These are phyloP conservation scores for Philaethria dido DNA, from an alignment of 2,888 invertebrate genomes.

Conservation along the genomic window DNA sequence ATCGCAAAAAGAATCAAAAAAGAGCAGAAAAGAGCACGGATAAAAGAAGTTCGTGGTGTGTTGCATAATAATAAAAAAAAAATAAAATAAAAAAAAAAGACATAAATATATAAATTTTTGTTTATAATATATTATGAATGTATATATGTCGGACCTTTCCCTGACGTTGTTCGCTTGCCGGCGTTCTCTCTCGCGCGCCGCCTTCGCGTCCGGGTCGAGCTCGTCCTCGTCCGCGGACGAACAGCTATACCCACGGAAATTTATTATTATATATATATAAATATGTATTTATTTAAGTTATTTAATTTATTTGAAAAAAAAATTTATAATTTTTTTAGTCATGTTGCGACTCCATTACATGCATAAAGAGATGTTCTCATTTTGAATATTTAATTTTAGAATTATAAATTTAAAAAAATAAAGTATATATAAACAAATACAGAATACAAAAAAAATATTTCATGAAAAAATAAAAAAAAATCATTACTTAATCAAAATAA, in stretches of 20 bases:
- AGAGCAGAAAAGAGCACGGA: too few species aligned
- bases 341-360: constrained; percentile 14
- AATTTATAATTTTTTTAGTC: neutral
- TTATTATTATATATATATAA: constrained; percentile 20
- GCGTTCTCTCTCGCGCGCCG: constrained; percentile 96
- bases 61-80: too few species aligned
- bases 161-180: constrained; percentile 98
- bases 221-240: constrained; percentile 94
- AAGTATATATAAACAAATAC: neutral
- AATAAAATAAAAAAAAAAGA: too few species aligned
- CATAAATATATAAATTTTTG: too few species aligned
- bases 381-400: neutral
- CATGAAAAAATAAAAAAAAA: neutral
- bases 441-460: neutral
- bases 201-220: constrained; percentile 92
- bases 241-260: constrained; percentile 78
- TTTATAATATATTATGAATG: too few species aligned
- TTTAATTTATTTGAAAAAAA: too few species aligned
- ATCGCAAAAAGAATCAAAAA: too few species aligned
- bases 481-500: too few species aligned
- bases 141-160: constrained; percentile 88
- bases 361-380: constrained; percentile 10
- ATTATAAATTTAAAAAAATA: neutral
- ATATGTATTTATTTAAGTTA: too few species aligned
- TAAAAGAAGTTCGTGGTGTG: too few species aligned